These are phyloP conservation scores for Mionectes olivaceus DNA, from an alignment of 2,797 vertebrate species.

Conservation along the genomic window DNA sequence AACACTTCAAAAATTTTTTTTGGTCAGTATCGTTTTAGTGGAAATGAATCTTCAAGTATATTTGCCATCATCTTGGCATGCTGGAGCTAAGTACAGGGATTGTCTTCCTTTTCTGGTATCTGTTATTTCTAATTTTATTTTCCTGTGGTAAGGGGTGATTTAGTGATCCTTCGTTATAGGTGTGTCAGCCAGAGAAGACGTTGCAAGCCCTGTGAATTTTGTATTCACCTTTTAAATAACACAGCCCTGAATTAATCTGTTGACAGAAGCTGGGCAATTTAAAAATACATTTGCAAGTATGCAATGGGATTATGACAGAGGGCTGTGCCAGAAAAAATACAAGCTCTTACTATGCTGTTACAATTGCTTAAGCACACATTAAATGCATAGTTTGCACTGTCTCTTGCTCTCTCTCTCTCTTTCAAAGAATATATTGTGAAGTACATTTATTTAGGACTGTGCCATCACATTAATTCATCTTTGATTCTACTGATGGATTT, in stretches of 20 bases:
- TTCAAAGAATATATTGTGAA: background rate
- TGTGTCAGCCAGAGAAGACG: background rate
- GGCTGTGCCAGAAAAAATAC: constrained; percentile 53
- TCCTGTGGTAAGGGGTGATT: background rate
- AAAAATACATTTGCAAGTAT: constrained; percentile 54
- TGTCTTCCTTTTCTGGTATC: background rate
- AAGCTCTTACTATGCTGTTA: constrained; percentile 23
- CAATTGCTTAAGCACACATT: constrained; percentile 6
- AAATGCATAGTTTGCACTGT: background rate
- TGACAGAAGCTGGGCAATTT: constrained; percentile 46
- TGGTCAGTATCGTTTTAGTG: background rate
- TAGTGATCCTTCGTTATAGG: background rate
- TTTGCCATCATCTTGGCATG: background rate
- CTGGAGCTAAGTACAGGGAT: background rate
- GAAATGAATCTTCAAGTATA: background rate
- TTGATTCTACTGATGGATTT: background rate
- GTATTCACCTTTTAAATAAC: constrained; percentile 7
- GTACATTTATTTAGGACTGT: background rate
- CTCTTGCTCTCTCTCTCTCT: background rate
- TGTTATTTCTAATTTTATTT: constrained; percentile 1
- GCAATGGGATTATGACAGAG: constrained; percentile 32
- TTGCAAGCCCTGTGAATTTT: background rate
- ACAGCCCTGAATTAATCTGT: constrained; percentile 27
- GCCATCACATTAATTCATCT: background rate
- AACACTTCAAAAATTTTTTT: background rate